A percentile compares a stretch with the other conserved stretches of the same genome.
phyloP scores from a whole-genome alignment of 1,140 invertebrate species.

The Bombus superbus region DNA sequence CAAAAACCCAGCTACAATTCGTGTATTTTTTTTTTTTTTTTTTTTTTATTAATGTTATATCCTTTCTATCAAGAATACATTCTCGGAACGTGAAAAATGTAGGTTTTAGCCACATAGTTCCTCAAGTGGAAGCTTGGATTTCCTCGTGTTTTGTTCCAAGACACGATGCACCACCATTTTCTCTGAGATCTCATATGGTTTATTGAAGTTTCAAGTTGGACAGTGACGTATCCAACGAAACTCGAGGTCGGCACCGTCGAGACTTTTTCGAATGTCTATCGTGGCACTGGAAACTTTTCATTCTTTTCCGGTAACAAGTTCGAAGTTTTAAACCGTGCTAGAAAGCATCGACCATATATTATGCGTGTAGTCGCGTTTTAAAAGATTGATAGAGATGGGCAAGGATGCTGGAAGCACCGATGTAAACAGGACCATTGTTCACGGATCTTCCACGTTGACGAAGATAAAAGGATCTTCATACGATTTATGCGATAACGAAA shows the following conservation, averaged over 20 bases:
- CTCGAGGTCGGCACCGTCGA: conserved; percentile 12
- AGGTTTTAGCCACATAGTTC: background rate
- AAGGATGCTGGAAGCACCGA: background rate
- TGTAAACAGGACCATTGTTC: conserved; percentile 33
- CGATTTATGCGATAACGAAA: background rate
- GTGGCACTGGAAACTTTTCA: conserved; percentile 32
- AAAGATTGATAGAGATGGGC: conserved; percentile 29
- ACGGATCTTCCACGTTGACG: background rate
- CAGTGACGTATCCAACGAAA: conserved; percentile 51
- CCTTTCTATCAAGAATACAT: background rate
- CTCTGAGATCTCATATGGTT: conserved; percentile 19
- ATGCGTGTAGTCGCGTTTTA: conserved; percentile 15
- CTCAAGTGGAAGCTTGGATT: background rate
- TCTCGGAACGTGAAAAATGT: background rate
- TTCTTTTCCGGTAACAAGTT: conserved; percentile 8
- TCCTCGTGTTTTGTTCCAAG: background rate
- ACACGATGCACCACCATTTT: conserved; percentile 9
- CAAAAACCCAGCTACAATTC: background rate
- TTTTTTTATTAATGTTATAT: background rate
- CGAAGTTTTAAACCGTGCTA: conserved; percentile 34
- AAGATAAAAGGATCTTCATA: background rate
- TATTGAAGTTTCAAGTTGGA: conserved; percentile 50
- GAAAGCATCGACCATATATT: conserved; percentile 30
- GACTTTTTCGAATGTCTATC: conserved; percentile 32
- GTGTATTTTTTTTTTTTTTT: no score